Evolutionary conservation across 1,140 invertebrate genomes (phyloP).

Genomic region (Zaprionus taronus): DNA sequence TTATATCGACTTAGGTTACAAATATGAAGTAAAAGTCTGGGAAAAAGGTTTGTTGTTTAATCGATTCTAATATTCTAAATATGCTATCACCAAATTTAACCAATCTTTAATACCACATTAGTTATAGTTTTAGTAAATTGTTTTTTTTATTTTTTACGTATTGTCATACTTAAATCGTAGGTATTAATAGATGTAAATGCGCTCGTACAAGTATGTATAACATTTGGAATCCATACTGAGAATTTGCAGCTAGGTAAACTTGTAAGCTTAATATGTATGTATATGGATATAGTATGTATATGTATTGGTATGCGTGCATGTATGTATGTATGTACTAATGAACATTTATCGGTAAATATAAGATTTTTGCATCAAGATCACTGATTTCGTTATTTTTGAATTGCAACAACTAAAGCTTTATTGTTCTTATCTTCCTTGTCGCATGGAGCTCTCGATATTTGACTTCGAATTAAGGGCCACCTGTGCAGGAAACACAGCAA

Average conservation of each 20-base stretch:
- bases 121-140: constrained; percentile 34
- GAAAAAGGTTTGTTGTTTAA: background rate
- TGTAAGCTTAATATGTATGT: constrained; percentile 24
- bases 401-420: constrained; percentile 37
- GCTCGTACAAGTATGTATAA: constrained; percentile 31
- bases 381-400: constrained; percentile 28
- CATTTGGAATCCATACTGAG: constrained; percentile 44
- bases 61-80: background rate
- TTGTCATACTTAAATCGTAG: constrained; percentile 32
- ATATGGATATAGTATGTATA: constrained; percentile 19
- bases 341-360: constrained; percentile 33
- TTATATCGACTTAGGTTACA: background rate
- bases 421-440: background rate
- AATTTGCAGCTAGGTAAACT: constrained; percentile 41
- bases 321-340: constrained; percentile 35
- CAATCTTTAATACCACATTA: constrained; percentile 1
- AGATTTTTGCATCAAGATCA: constrained; percentile 46
- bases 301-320: constrained; percentile 13
- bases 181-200: constrained; percentile 48
- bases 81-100: background rate
- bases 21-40: constrained; percentile 15
- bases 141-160: constrained; percentile 22
- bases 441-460: constrained; percentile 3
- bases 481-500: constrained; percentile 87
- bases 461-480: constrained; percentile 25